Evolutionary conservation across 2,888 invertebrate species (phyloP).

Genomic region (Brenthis ino): DNA sequence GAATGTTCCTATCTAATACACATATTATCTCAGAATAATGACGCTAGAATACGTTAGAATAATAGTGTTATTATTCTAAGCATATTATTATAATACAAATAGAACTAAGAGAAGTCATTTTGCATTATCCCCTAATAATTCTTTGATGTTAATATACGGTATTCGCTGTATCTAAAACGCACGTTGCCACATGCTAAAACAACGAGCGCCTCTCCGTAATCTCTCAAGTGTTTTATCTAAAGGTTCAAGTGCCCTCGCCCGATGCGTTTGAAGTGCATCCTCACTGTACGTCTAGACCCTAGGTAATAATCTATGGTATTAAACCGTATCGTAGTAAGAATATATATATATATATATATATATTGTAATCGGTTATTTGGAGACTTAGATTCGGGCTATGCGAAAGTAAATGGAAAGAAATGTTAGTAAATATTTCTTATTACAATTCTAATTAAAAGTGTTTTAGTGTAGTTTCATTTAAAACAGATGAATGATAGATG

Average conservation of each 20-base stretch:
- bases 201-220: conserved; percentile 40
- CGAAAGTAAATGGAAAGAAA: no score
- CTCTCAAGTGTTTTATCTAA: conserved; percentile 43
- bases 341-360: background rate
- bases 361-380: background rate
- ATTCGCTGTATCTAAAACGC: background rate
- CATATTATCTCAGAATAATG: no score
- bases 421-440: no score
- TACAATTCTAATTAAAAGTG: no score
- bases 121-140: background rate
- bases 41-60: no score
- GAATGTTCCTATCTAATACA: no score
- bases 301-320: background rate
- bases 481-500: no score
- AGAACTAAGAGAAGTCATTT: background rate
- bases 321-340: background rate
- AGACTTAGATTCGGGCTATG: no score
- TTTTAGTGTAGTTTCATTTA: no score
- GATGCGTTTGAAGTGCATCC: conserved; percentile 39
- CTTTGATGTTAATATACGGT: conserved; percentile 6
- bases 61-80: no score
- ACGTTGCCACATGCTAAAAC: conserved; percentile 28
- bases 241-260: conserved; percentile 38
- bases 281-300: background rate
- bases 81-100: no score